phyloP scores from a whole-genome alignment of 2,113 vertebrate genomes.

The Isichthys henryi region DNA sequence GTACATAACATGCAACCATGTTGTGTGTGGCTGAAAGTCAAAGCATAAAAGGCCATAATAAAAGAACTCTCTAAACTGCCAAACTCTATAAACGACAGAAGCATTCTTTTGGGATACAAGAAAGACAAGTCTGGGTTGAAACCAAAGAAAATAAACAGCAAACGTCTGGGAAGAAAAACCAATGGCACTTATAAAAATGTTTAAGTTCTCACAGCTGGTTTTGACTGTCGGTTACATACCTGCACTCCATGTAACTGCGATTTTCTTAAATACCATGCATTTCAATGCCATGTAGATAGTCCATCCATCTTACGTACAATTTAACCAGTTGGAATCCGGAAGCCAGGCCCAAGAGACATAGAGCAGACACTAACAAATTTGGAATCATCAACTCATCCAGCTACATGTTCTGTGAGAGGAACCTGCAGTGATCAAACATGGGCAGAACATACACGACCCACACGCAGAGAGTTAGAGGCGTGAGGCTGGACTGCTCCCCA shows the following conservation, averaged over 20 bases:
- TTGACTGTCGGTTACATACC: neutral
- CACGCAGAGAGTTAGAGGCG: neutral
- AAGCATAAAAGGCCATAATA: neutral
- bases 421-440: neutral
- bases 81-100: conserved; percentile 3
- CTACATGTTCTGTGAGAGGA: neutral
- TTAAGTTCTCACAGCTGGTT: conserved; percentile 3
- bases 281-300: neutral
- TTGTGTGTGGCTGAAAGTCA: conserved; percentile 1
- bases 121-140: conserved; percentile 1
- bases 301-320: neutral
- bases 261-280: neutral
- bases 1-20: neutral
- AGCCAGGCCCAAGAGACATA: neutral
- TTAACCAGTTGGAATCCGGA: neutral
- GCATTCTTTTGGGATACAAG: neutral
- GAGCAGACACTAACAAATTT: neutral
- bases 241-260: neutral
- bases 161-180: conserved; percentile 5
- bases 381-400: neutral
- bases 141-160: neutral
- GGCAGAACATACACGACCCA: neutral
- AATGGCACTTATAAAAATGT: neutral
- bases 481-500: neutral
- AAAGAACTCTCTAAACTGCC: neutral